Evolutionary conservation across 2,797 vertebrate genomes (phyloP).

Genomic region (Pangasius mekongensis): DNA sequence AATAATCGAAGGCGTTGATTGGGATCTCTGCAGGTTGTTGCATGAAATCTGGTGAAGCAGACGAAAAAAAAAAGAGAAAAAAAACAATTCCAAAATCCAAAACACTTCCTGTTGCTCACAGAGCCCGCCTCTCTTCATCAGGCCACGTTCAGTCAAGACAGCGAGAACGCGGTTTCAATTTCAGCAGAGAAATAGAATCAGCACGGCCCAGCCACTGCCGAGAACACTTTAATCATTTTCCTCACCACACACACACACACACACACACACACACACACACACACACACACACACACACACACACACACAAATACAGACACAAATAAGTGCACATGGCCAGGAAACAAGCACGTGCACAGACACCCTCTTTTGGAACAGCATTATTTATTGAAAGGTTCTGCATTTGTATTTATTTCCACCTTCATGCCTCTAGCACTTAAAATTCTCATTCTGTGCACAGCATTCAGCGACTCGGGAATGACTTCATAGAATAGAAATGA

Average conservation of each 20-base stretch:
- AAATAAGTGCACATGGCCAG: neutral
- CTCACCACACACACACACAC: constrained; percentile 29
- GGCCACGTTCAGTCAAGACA: neutral
- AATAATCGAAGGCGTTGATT: neutral
- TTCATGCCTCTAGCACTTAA: neutral
- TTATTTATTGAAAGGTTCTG: constrained; percentile 37
- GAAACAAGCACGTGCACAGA: neutral
- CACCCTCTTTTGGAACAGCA: constrained; percentile 11
- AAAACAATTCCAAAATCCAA: neutral
- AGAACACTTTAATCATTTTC: constrained; percentile 64
- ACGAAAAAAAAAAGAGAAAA: constrained; percentile 12
- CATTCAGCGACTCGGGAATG: neutral
- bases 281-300: constrained; percentile 4
- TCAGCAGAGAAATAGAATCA: constrained; percentile 51
- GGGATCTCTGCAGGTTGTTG: neutral
- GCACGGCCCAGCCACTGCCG: constrained; percentile 51
- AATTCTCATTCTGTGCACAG: neutral
- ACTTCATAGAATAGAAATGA: neutral
- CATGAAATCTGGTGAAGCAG: constrained; percentile 18
- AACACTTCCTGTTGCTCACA: constrained; percentile 46
- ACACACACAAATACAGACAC: neutral
- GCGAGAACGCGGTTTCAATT: constrained; percentile 40
- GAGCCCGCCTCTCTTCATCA: constrained; percentile 36
- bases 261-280: constrained; percentile 1
- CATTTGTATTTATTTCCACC: constrained; percentile 11